Conservation (phyloP, 1,140 invertebrate genomes). For the Oncopodura yosiiana region DNA sequence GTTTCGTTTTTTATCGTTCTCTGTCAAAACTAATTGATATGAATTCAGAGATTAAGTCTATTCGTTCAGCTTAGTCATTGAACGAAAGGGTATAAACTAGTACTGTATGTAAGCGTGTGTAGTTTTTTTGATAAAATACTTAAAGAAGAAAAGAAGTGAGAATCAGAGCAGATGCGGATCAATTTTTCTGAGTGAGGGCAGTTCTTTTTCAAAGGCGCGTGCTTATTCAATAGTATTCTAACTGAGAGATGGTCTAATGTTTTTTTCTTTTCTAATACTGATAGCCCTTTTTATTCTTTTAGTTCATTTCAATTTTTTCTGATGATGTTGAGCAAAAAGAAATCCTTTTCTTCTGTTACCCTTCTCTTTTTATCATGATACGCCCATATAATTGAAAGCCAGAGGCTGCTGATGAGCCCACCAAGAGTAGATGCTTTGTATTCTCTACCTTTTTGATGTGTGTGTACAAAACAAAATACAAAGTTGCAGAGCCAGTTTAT, state of each 20-base stretch:
- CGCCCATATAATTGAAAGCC: constrained; percentile 25
- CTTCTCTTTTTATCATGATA: constrained; percentile 22
- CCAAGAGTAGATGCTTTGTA: too few relatives aligned
- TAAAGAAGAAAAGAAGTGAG: constrained; percentile 5
- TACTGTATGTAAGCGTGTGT: background rate
- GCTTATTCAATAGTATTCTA: constrained; percentile 12
- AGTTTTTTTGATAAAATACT: background rate
- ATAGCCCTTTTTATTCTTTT: background rate
- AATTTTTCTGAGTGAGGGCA: constrained; percentile 25
- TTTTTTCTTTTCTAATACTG: background rate
- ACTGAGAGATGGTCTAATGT: background rate
- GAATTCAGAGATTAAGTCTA: too few relatives aligned
- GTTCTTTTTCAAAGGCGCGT: constrained; percentile 21
- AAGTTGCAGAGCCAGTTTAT: too few relatives aligned
- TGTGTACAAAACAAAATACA: too few relatives aligned
- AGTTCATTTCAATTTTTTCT: background rate
- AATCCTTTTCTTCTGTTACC: background rate
- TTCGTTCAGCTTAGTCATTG: too few relatives aligned
- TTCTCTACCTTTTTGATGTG: too few relatives aligned
- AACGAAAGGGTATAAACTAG: too few relatives aligned
- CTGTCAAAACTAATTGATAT: too few relatives aligned
- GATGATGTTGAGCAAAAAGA: background rate
- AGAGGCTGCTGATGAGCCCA: background rate
- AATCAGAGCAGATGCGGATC: constrained; percentile 14
- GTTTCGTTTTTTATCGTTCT: too few relatives aligned